Evolutionary conservation across 2,113 vertebrate species (phyloP).

Genomic region (Potamarius usumacintae): DNA sequence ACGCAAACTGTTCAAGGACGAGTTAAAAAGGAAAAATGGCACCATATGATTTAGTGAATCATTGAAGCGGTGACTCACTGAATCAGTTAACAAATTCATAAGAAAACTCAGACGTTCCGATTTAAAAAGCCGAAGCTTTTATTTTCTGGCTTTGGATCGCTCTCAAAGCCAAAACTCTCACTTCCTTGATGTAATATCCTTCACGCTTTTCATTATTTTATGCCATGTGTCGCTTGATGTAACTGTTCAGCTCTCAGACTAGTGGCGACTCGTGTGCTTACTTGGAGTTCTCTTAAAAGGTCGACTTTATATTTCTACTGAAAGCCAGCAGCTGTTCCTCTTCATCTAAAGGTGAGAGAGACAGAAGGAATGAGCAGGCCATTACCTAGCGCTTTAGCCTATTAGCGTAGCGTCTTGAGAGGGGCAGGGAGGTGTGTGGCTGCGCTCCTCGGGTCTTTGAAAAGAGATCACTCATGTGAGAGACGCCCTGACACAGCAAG

Average conservation of each 20-base stretch:
- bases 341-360: slow-evolving; percentile 39
- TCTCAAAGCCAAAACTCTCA: not conserved
- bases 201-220: not conserved
- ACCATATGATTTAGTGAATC: not conserved
- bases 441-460: slow-evolving; percentile 43
- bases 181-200: not conserved
- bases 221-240: not conserved
- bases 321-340: slow-evolving; percentile 46
- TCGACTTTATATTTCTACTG: slow-evolving; percentile 30
- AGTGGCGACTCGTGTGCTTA: not conserved
- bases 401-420: slow-evolving; percentile 52
- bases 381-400: slow-evolving; percentile 39
- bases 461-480: slow-evolving; percentile 56
- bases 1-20: not conserved
- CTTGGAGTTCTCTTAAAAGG: slow-evolving; percentile 9
- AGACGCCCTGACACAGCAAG: slow-evolving; percentile 58
- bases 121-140: not conserved
- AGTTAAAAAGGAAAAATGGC: not conserved
- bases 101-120: not conserved
- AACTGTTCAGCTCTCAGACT: not conserved
- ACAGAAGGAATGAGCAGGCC: slow-evolving; percentile 3
- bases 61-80: not conserved
- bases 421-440: slow-evolving; percentile 14
- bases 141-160: not conserved
- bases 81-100: not conserved